Conservation (phyloP, 2,113 vertebrate species). For the Conger conger region DNA sequence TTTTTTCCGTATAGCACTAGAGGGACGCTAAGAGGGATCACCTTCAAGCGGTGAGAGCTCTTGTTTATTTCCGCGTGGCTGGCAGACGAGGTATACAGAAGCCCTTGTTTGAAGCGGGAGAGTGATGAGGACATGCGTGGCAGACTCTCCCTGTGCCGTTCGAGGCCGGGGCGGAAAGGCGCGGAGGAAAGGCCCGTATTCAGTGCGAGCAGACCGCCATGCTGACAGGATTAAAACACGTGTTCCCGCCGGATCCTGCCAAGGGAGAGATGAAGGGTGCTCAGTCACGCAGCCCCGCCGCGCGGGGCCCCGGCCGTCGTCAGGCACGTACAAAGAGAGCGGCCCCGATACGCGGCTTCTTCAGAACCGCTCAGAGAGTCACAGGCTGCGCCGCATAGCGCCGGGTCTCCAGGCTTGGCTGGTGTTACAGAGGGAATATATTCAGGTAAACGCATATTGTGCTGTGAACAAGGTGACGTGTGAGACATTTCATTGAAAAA, state of each 20-base stretch:
- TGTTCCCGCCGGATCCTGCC: not conserved
- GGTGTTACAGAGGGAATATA: too few species aligned
- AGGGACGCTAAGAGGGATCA: not conserved
- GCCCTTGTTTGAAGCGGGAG: not conserved
- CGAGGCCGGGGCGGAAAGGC: not conserved
- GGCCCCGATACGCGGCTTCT: not conserved
- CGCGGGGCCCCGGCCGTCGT: not conserved
- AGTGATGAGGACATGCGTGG: not conserved
- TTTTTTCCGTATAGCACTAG: not conserved
- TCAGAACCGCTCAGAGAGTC: not conserved
- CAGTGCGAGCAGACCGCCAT: not conserved
- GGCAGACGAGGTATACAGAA: not conserved
- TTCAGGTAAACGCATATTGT: not conserved
- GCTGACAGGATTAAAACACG: constrained; percentile 11
- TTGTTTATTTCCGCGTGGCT: not conserved
- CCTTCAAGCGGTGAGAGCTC: not conserved
- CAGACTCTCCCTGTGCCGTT: not conserved
- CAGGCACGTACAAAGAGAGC: not conserved
- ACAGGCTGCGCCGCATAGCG: not conserved
- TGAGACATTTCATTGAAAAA: not conserved
- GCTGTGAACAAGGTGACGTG: not conserved
- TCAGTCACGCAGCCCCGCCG: not conserved
- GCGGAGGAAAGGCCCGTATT: not conserved
- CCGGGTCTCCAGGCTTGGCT: not conserved
- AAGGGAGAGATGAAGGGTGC: constrained; percentile 15